phyloP scores from a whole-genome alignment of 2,797 vertebrate genomes.

The Chromobotia macracanthus region DNA sequence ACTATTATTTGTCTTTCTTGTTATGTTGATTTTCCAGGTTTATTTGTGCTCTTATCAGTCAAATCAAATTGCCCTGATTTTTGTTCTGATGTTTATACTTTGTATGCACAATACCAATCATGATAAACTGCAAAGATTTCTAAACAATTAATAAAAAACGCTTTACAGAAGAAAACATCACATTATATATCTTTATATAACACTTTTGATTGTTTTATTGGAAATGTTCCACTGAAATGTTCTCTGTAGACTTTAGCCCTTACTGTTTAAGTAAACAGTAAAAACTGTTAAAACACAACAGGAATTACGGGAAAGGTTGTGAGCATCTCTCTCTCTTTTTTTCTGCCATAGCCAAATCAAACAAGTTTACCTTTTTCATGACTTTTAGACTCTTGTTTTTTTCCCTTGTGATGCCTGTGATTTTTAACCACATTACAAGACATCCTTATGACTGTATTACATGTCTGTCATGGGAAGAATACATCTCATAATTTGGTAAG shows the following conservation, averaged over 20 bases:
- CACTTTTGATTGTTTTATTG: no score
- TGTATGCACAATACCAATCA: not conserved
- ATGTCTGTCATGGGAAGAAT: conserved; percentile 27
- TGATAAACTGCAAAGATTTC: not conserved
- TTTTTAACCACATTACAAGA: conserved; percentile 35
- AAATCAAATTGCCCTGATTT: conserved; percentile 70
- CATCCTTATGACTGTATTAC: not conserved
- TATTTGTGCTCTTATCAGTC: conserved; percentile 57
- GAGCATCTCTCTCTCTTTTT: not conserved
- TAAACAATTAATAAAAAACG: no score
- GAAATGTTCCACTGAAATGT: conserved; percentile 2
- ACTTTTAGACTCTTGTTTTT: conserved; percentile 57
- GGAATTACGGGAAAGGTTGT: conserved; percentile 10
- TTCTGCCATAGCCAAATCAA: conserved; percentile 47
- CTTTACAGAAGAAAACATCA: no score
- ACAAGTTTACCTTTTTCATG: conserved; percentile 45
- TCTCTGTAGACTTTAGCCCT: conserved; percentile 46
- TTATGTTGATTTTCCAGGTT: not conserved
- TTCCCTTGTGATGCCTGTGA: not conserved
- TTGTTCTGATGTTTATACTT: conserved; percentile 62
- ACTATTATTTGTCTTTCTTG: no score
- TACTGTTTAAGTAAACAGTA: conserved; percentile 41
- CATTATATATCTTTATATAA: no score
- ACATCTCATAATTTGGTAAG: conserved; percentile 42
- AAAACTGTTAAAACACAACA: conserved; percentile 48